A percentile compares a stretch with the other conserved stretches of the same genome.
Evolutionary conservation across 2,113 vertebrate genomes (phyloP).

Genomic region (Pogona vitticeps): DNA sequence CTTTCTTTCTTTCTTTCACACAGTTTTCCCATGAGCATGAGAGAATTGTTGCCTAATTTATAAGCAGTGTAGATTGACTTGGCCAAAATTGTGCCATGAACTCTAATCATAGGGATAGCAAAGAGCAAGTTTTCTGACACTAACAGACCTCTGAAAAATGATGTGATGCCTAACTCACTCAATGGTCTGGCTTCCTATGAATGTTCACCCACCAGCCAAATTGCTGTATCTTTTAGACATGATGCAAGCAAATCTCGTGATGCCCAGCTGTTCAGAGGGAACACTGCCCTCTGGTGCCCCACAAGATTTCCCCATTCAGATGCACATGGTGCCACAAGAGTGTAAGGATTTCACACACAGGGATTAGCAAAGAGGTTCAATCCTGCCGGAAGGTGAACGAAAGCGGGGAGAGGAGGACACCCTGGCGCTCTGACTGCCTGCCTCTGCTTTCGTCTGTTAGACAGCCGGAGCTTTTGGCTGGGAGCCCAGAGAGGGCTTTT

Average conservation of each 20-base stretch:
- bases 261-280: conserved; percentile 48
- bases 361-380: conserved; percentile 57
- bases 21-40: too few relatives aligned
- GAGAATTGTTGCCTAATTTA: not conserved
- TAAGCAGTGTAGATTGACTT: not conserved
- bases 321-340: conserved; percentile 48
- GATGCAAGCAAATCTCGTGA: not conserved
- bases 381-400: conserved; percentile 61
- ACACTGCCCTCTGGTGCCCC: conserved; percentile 29
- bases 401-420: conserved; percentile 66
- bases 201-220: not conserved
- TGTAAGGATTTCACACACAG: conserved; percentile 31
- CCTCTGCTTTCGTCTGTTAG: conserved; percentile 76
- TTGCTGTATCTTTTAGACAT: conserved; percentile 30
- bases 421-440: conserved; percentile 59
- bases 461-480: conserved; percentile 83
- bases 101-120: not conserved
- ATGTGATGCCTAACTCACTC: not conserved
- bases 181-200: not conserved
- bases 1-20: too few relatives aligned
- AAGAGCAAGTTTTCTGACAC: fast-evolving
- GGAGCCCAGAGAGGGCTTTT: conserved; percentile 84
- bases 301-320: conserved; percentile 39
- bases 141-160: not conserved
- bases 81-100: not conserved